phyloP scores from a whole-genome alignment of 1,140 invertebrate genomes.

The Arion vulgaris region DNA sequence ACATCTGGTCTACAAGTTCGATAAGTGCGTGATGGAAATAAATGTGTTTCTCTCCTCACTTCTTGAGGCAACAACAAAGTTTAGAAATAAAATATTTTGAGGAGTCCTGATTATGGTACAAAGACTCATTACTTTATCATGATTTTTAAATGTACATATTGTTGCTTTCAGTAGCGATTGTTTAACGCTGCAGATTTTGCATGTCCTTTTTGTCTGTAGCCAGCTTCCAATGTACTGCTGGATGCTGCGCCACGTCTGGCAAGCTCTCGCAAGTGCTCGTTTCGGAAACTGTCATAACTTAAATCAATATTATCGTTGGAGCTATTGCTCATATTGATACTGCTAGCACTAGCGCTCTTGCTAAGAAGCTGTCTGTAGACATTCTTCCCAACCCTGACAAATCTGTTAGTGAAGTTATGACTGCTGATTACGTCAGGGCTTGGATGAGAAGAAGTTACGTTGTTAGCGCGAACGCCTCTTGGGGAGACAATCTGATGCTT shows the following conservation, averaged over 20 bases:
- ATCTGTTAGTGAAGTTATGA: conserved; percentile 18
- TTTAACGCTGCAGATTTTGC: background rate
- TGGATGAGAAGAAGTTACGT: background rate
- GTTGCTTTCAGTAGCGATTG: background rate
- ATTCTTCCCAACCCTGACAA: background rate
- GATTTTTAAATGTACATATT: too few species aligned
- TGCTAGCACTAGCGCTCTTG: background rate
- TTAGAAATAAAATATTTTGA: too few species aligned
- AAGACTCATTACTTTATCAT: too few species aligned
- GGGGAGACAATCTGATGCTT: background rate
- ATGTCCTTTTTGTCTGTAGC: background rate
- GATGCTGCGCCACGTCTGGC: conserved; percentile 16
- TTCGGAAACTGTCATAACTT: conserved; percentile 29
- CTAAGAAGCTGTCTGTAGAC: background rate
- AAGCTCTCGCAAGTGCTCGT: conserved; percentile 24
- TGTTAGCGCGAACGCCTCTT: background rate
- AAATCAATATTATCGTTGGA: conserved; percentile 14
- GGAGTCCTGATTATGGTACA: too few species aligned
- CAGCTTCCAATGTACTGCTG: conserved; percentile 29
- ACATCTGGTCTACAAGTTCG: too few species aligned
- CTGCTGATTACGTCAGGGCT: conserved; percentile 10
- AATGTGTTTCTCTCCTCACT: too few species aligned
- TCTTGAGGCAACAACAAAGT: too few species aligned
- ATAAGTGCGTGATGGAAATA: too few species aligned
- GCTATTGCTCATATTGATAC: too few species aligned